A percentile compares a stretch with the other conserved stretches of the same genome.
These are phyloP conservation scores for Aelia acuminata DNA, from an alignment of 2,888 invertebrate genomes.

Conservation along the genomic window DNA sequence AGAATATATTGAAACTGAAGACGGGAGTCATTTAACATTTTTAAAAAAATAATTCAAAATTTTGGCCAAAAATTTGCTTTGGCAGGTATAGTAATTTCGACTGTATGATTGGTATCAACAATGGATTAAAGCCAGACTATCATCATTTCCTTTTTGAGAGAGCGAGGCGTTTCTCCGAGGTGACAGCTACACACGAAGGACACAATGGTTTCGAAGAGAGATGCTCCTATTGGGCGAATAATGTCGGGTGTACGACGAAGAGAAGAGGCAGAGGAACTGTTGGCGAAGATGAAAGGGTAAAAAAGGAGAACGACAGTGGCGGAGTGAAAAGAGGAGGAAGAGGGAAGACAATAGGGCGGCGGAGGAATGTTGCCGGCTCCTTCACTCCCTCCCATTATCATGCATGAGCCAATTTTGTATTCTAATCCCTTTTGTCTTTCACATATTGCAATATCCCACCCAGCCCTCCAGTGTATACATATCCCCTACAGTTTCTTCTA, in stretches of 20 bases:
- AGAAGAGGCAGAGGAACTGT: conserved; percentile 26
- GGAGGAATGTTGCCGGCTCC: background rate
- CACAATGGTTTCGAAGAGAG: background rate
- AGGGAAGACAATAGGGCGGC: background rate
- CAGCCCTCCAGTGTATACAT: too few species aligned
- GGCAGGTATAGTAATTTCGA: too few species aligned
- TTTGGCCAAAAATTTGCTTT: too few species aligned
- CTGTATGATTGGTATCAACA: too few species aligned
- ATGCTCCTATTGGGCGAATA: conserved; percentile 35
- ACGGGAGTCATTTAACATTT: too few species aligned
- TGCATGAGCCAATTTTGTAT: conserved; percentile 51
- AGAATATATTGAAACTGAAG: too few species aligned
- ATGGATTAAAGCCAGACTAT: background rate
- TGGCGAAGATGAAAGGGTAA: conserved; percentile 32
- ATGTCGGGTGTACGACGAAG: background rate
- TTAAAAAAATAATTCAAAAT: too few species aligned
- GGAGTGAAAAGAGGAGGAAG: conserved; percentile 29
- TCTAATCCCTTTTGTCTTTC: conserved; percentile 32
- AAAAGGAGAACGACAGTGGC: conserved; percentile 19
- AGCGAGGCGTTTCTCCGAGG: background rate
- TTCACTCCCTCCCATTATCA: conserved; percentile 12
- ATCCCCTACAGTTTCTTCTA: conserved; percentile 4
- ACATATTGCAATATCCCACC: background rate
- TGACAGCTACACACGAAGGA: background rate
- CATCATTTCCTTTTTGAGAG: background rate